A percentile compares a stretch with the other conserved stretches of the same genome.
phyloP scores from a whole-genome alignment of 2,888 invertebrate species.

The Geotrupes spiniger region DNA sequence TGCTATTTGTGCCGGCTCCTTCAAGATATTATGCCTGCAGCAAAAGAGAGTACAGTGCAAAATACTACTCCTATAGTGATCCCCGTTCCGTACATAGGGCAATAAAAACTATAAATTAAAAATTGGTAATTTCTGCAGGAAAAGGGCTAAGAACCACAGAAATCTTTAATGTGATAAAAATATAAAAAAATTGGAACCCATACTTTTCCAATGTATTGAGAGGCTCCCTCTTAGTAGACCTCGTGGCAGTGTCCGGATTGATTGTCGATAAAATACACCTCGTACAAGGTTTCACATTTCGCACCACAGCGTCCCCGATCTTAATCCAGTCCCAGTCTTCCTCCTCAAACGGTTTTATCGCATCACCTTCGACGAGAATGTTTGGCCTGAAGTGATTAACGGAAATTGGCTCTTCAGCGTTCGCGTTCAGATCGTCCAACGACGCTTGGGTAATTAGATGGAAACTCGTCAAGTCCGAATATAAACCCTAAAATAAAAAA shows the following conservation, averaged over 20 bases:
- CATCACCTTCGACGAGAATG: constrained; percentile 52
- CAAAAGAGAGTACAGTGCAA: not conserved
- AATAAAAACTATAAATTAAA: too few species aligned
- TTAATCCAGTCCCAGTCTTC: constrained; percentile 59
- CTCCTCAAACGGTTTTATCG: constrained; percentile 50
- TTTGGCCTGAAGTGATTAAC: constrained; percentile 57
- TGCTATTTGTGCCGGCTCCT: not conserved
- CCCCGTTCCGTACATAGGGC: too few species aligned
- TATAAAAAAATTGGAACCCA: constrained; percentile 16
- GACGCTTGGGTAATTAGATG: constrained; percentile 56
- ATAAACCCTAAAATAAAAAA: constrained; percentile 48
- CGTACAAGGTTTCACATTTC: constrained; percentile 57
- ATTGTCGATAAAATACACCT: constrained; percentile 52
- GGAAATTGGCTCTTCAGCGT: constrained; percentile 45
- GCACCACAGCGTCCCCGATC: constrained; percentile 53
- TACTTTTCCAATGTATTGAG: constrained; percentile 55
- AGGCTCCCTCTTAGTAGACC: constrained; percentile 51
- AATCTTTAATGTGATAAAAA: too few species aligned
- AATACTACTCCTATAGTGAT: too few species aligned
- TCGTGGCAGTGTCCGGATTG: constrained; percentile 51
- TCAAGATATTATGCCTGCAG: constrained; percentile 6
- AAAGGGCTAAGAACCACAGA: too few species aligned
- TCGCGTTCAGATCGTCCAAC: constrained; percentile 52
- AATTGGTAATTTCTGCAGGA: too few species aligned
- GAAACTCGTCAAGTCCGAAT: constrained; percentile 55